Base-by-base conservation (phyloP, 2,113 vertebrate species). In the Formicarius rufipectus region DNA sequence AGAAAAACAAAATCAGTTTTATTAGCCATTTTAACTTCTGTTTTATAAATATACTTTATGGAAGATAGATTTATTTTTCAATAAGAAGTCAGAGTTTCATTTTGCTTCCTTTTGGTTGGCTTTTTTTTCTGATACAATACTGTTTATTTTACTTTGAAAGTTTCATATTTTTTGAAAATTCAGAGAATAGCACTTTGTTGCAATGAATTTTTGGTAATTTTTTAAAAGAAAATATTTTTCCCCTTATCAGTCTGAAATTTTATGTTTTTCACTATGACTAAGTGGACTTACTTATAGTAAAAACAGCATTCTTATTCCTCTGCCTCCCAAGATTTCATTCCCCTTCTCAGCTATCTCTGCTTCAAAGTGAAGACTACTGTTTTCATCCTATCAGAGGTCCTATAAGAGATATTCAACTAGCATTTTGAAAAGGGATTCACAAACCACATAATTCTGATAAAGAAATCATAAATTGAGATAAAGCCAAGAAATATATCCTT, bases 71-170 rank as follows among this genome's bases (percentile, higher is more conserved):
- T n/a, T 7, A 3, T 25, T 66, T 78, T 45, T 59, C n/a, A 20
- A 39, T 58, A 12, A 33, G 77, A 67, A 58, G 15, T 2, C 2
- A 1, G 2, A 1, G 3, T 25, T 78, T 72, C 1, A 30, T 25
- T 84, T 93, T 68, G 2, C 2, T 60, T 52, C 4, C 10, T 64
- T 15, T 78, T 56, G 2, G 1, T 9, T 80, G 21, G 2, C 4
- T 20, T 68, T 44, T 76, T 53, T 18, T 49, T 12, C 33, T 78
- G 33, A 49, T 39, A 27, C 3, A 42, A 33, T 33, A n/a, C 3
- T 31, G 2, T 25, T 3, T 30, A 59, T 77, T 50, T 59, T 2
- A 42, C 18, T 58, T n/a, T 12, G 5, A 0, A 24, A 40, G 10
- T 14, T 63, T 84, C 18, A 60, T 0, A 4, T 42, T 42, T 45